Base-by-base conservation (phyloP, 2,888 invertebrate species). In the Sphaerophoria rueppellii region DNA sequence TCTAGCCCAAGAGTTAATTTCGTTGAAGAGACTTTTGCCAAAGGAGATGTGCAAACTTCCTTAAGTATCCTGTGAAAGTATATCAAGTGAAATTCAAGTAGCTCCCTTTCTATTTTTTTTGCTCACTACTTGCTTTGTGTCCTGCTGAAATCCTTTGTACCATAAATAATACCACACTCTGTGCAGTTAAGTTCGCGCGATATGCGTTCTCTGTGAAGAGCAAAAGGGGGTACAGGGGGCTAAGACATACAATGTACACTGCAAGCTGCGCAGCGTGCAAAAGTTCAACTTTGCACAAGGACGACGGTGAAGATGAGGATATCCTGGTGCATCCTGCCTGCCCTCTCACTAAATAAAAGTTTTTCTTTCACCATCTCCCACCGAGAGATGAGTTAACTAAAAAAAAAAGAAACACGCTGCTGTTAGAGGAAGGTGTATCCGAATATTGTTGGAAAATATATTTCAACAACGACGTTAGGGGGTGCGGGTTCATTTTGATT, bases 121-220 rank as follows among this genome's bases (percentile, higher is more conserved):
- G 11, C 9, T 9, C 9, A 40, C 34, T 50, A 46, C 50, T 72
- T 40, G 24, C 55, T 77, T 71, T 79, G 70, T 72, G 70, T 72
- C 65, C 67, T 79, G 72, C 57, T 24, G 40, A 40, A 61, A 77
- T 85, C 73, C 70, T 81, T 73, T 81, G 77, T 85, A 85, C 78
- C 85, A 85, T 85, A 85, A 85, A 85, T 85, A 81, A 85, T 77
- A 76, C 81, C 63, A 81, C 67, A 81, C 76, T 74, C 71, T 81
- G 81, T 9, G 14, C 43, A 37, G 69, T 76, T 81, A 70, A 81
- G 60, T 43, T 76, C 81, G 80, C 76, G 81, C 76, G 76, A 80
- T 85, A 77, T 85, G 76, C 73, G 72, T 72, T 50, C 16, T 14
- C 24, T 52, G 24, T 52, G 11, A 67, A 5, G 35, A 4, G 57